Evolutionary conservation across 2,113 vertebrate genomes (phyloP).

Genomic region (Mustela lutreola): DNA sequence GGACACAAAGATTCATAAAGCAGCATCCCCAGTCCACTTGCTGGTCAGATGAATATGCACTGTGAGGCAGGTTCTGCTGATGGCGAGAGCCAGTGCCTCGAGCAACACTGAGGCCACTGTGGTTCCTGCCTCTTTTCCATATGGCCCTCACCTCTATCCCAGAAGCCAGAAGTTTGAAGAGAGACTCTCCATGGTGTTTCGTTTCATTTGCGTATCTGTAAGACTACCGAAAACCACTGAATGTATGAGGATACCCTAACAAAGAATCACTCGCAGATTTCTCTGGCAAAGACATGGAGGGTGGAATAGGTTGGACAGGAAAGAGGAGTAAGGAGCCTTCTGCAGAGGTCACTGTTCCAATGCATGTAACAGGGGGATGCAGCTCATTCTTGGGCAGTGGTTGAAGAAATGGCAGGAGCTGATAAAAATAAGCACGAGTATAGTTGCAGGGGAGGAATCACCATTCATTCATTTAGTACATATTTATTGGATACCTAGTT

Average conservation of each 20-base stretch:
- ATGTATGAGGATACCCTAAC: not conserved
- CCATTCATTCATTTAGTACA: not conserved
- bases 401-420: not conserved
- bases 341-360: not conserved
- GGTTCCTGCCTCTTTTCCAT: not conserved
- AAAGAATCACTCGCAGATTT: not conserved
- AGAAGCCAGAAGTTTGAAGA: not conserved
- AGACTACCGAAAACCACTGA: not conserved
- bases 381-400: not conserved
- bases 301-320: not conserved
- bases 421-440: not conserved
- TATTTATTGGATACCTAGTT: not conserved
- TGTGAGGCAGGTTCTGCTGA: not conserved
- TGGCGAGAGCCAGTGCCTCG: not conserved
- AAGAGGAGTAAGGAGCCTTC: not conserved
- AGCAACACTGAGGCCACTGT: not conserved
- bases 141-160: not conserved
- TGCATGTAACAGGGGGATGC: too few relatives aligned
- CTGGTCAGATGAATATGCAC: not conserved
- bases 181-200: not conserved
- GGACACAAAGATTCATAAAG: too few relatives aligned
- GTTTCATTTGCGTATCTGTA: not conserved
- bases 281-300: not conserved
- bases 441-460: not conserved
- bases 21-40: not conserved